Evolutionary conservation across 2,888 invertebrate genomes (phyloP).

Genomic region (Daptonema setosum): DNA sequence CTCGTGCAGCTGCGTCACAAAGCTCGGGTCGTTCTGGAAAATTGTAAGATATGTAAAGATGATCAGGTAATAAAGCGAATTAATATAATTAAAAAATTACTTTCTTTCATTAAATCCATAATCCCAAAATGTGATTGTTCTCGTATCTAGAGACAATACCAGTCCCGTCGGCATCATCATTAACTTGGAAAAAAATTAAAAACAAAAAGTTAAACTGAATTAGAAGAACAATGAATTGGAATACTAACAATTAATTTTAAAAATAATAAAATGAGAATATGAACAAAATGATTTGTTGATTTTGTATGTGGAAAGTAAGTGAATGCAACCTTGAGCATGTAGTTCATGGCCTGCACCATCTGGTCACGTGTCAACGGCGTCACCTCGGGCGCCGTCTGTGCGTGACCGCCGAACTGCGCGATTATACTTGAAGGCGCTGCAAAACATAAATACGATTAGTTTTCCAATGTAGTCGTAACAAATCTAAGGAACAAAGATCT

Average conservation of each 20-base stretch:
- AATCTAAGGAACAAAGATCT: too few species aligned
- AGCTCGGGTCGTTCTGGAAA: neutral
- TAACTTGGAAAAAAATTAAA: too few species aligned
- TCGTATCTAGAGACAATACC: too few species aligned
- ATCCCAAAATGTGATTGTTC: too few species aligned
- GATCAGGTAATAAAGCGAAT: neutral
- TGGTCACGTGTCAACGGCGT: neutral
- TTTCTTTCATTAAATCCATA: too few species aligned
- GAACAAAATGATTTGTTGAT: too few species aligned
- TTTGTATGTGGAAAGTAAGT: neutral
- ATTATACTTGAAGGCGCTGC: neutral
- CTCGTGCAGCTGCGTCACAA: constrained; percentile 2
- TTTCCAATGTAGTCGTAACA: neutral
- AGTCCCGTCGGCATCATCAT: too few species aligned
- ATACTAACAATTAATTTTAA: too few species aligned
- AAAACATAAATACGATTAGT: neutral
- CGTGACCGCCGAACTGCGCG: neutral
- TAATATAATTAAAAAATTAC: too few species aligned
- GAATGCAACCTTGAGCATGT: neutral
- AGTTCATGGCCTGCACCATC: constrained; percentile 1
- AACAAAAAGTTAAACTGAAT: too few species aligned
- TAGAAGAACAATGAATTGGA: too few species aligned
- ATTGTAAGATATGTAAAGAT: neutral
- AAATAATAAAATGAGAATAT: too few species aligned
- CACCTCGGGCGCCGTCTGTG: neutral